Evolutionary conservation across 2,888 invertebrate genomes (phyloP), one percentile per base, ranked within the genome.

Genomic region (Ormyrus pomaceus): DNA sequence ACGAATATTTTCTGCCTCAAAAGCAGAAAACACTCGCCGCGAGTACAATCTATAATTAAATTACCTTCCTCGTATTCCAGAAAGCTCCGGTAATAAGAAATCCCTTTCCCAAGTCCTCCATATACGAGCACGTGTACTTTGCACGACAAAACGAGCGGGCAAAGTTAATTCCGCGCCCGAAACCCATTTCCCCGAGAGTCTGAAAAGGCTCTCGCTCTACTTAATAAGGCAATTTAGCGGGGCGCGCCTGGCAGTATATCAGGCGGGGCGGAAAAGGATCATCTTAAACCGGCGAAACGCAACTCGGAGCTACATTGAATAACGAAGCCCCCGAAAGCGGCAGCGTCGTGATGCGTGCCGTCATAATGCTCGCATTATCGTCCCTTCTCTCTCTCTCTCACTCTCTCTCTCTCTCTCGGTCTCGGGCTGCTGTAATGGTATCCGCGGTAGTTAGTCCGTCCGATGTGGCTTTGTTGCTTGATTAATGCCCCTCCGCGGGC

Each of bases 401-500:
- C 34, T 34, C 34, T 34, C 34, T 34, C 34, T 34, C 34, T 34
- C 34, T 34, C 34, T 34, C 34, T 34, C 34, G 2, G 3, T 34
- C 51, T 19, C 53, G 8, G 55, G 46, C 45, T n/a, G 53, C 58
- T 34, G 51, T 62, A 71, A 71, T 77, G 61, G 68, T 68, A 73
- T 77, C 71, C 75, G 13, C 61, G 48, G 77, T 51, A 66, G 77
- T 72, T 77, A 59, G 65, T 55, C 11, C 64, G 69, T 19, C 72
- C 69, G 59, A 19, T 62, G 53, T 87, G 84, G 87, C 88, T 89
- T 87, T 88, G 89, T 88, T 87, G 87, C 84, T 86, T 90, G 90
- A 90, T 89, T 90, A 89, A 90, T 90, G 90, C 88, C 85, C 86
- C 86, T 85, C 86, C 85, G 85, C 87, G 85, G 83, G 86, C 86